Conservation (phyloP, 1,140 invertebrate genomes). For the Trissolcus basalis region DNA sequence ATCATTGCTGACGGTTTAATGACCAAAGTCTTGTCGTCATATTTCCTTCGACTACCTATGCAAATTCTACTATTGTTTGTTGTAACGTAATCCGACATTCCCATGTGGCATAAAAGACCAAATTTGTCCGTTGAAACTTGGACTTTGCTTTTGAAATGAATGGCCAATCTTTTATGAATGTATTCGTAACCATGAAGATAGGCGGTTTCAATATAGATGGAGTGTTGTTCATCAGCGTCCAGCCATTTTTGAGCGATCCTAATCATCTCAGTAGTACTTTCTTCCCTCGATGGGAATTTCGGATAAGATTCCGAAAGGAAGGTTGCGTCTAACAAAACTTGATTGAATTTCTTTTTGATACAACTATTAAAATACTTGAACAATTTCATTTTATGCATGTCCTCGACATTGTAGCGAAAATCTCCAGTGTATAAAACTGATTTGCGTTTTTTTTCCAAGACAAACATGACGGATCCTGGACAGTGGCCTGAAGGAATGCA, state of each 20-base stretch:
- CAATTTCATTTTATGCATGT: constrained; percentile 77
- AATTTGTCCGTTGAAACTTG: constrained; percentile 73
- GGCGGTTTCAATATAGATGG: constrained; percentile 76
- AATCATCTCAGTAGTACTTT: constrained; percentile 76
- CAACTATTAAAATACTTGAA: constrained; percentile 74
- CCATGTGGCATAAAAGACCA: constrained; percentile 68
- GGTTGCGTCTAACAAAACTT: constrained; percentile 84
- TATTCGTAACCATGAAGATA: constrained; percentile 79
- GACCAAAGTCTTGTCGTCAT: constrained; percentile 62
- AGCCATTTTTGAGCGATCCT: constrained; percentile 78
- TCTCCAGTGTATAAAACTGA: constrained; percentile 83
- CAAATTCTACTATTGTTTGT: constrained; percentile 49
- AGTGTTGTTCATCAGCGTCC: constrained; percentile 67
- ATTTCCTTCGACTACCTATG: constrained; percentile 55
- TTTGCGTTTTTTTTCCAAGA: constrained; percentile 77
- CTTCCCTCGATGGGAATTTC: constrained; percentile 78
- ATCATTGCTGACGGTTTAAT: constrained; percentile 76
- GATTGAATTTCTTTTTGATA: constrained; percentile 77
- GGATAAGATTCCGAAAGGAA: constrained; percentile 77
- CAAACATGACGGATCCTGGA: constrained; percentile 85
- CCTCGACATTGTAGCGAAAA: constrained; percentile 78
- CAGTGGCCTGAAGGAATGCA: constrained; percentile 83
- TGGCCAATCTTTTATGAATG: constrained; percentile 78
- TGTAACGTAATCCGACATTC: constrained; percentile 71
- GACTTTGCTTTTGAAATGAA: constrained; percentile 75